Percentiles rank a stretch among this genome's conserved stretches.
These are phyloP conservation scores for Drosophila grimshawi DNA, from an alignment of 1,140 invertebrate genomes.

Conservation along the genomic window DNA sequence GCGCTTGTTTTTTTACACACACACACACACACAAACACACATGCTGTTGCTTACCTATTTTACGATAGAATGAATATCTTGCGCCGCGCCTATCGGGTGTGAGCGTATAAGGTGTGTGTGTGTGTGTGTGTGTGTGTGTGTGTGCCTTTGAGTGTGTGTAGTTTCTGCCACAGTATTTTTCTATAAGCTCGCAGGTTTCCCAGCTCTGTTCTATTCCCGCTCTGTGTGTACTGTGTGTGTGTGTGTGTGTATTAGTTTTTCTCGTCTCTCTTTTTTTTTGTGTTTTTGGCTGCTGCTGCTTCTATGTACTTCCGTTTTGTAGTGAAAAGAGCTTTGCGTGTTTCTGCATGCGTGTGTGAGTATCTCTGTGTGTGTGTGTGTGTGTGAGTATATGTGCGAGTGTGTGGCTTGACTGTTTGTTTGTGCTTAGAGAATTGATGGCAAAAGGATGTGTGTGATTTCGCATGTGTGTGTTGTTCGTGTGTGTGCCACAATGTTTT, in stretches of 20 bases:
- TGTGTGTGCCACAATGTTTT: constrained; percentile 40
- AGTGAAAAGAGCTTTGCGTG: constrained; percentile 82
- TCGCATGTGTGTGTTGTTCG: constrained; percentile 49
- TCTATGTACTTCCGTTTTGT: constrained; percentile 81
- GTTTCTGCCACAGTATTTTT: constrained; percentile 80
- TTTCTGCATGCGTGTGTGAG: constrained; percentile 63
- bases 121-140: constrained; percentile 24
- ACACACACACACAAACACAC: constrained; percentile 24
- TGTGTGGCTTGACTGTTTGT: constrained; percentile 66
- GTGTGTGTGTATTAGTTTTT: constrained; percentile 27
- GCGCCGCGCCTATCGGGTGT: constrained; percentile 43
- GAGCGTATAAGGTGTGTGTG: constrained; percentile 15
- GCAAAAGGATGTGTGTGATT: constrained; percentile 82
- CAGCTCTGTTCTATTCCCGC: constrained; percentile 34
- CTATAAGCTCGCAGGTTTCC: constrained; percentile 68
- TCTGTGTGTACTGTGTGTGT: constrained; percentile 30
- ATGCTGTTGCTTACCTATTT: constrained; percentile 72
- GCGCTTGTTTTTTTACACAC: constrained; percentile 62
- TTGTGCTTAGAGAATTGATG: constrained; percentile 82
- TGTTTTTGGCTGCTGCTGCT: constrained; percentile 66
- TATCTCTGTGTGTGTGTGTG: constrained; percentile 31
- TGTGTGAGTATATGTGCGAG: constrained; percentile 35
- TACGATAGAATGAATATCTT: constrained; percentile 83
- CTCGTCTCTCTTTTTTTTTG: constrained; percentile 38
- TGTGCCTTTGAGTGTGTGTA: constrained; percentile 40